These are phyloP conservation scores for Hypanus sabinus DNA, from an alignment of 2,113 vertebrate genomes.

Conservation along the genomic window DNA sequence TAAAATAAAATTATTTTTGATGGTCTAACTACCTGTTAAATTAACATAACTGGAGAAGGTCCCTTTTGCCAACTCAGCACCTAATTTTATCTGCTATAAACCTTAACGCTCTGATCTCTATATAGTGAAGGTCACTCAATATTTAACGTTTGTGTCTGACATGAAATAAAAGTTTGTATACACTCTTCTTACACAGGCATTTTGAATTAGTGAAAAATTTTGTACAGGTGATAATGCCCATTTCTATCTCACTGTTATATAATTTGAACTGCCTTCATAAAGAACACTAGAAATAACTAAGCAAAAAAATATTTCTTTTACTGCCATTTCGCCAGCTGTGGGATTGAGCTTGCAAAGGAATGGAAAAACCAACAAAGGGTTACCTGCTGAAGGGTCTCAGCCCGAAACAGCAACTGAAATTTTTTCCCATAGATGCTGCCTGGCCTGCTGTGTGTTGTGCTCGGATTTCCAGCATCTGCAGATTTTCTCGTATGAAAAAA, in stretches of 20 bases:
- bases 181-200: neutral
- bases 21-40: neutral
- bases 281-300: neutral
- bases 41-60: neutral
- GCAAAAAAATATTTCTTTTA: neutral
- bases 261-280: neutral
- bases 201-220: neutral
- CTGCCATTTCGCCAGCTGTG: neutral
- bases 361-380: neutral
- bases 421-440: too few relatives aligned
- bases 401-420: too few relatives aligned
- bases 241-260: too few relatives aligned
- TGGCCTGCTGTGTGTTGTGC: too few relatives aligned
- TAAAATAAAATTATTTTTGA: neutral
- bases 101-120: neutral
- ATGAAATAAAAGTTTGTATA: neutral
- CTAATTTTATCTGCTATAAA: neutral
- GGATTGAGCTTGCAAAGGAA: neutral
- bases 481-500: too few relatives aligned
- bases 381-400: too few relatives aligned
- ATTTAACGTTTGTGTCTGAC: neutral
- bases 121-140: neutral
- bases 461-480: too few relatives aligned
- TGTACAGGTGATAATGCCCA: neutral
- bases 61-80: neutral